These are phyloP conservation scores for Stomatorhinus ivindoensis DNA, from an alignment of 2,113 vertebrate genomes.

Conservation along the genomic window DNA sequence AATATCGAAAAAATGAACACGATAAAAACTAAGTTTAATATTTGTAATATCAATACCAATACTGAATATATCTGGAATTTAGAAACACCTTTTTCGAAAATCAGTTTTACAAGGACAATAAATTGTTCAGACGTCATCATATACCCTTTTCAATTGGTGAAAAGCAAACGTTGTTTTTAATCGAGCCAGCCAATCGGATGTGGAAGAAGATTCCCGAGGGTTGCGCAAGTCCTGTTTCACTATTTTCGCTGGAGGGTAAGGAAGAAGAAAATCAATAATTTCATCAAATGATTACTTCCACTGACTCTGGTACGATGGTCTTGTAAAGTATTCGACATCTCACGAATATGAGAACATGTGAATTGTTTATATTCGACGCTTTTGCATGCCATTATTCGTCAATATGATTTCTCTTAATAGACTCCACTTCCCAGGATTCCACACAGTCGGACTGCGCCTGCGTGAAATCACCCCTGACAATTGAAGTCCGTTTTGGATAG, in stretches of 20 bases:
- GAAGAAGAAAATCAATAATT: neutral
- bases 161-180: neutral
- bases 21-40: neutral
- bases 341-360: neutral
- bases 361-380: neutral
- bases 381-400: neutral
- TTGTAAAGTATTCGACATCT: neutral
- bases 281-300: neutral
- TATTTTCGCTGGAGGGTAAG: neutral
- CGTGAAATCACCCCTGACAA: neutral
- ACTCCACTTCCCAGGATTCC: neutral
- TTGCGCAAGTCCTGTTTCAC: neutral
- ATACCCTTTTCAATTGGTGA: neutral
- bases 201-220: neutral
- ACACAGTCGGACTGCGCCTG: neutral
- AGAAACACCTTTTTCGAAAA: neutral
- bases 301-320: neutral
- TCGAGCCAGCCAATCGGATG: neutral
- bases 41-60: neutral
- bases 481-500: neutral
- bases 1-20: neutral
- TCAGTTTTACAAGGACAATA: neutral
- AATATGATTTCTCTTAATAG: neutral
- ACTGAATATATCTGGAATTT: neutral
- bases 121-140: neutral